Evolutionary conservation across 2,888 invertebrate genomes (phyloP).

Genomic region (Abrostola tripartita): DNA sequence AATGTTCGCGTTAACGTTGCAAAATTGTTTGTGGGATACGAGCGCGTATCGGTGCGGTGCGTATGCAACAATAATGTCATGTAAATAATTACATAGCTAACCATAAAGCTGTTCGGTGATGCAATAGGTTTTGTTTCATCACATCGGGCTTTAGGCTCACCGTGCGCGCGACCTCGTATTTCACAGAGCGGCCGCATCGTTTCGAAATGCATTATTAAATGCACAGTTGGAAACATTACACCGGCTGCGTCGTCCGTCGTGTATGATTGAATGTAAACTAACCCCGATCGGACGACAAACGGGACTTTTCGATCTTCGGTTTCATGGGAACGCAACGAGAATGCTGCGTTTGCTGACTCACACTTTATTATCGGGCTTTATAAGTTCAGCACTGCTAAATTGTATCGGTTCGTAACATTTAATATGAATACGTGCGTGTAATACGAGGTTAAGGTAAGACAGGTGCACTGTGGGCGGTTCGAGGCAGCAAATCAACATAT

Average conservation of each 20-base stretch:
- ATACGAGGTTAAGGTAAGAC: conserved; percentile 70
- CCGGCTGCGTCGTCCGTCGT: conserved; percentile 62
- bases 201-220: conserved; percentile 87
- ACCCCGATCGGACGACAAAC: conserved; percentile 61
- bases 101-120: conserved; percentile 82
- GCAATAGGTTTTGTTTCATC: conserved; percentile 86
- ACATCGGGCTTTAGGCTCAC: conserved; percentile 82
- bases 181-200: conserved; percentile 85
- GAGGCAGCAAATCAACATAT: conserved; percentile 67
- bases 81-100: conserved; percentile 83
- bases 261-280: conserved; percentile 77
- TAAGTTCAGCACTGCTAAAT: conserved; percentile 8
- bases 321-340: conserved; percentile 63
- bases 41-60: conserved; percentile 59
- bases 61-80: conserved; percentile 80
- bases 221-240: conserved; percentile 82
- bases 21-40: conserved; percentile 61
- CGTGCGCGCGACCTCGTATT: conserved; percentile 83
- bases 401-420: conserved; percentile 20
- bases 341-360: conserved; percentile 33
- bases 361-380: background rate
- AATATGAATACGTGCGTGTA: conserved; percentile 45
- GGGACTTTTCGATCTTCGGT: conserved; percentile 56
- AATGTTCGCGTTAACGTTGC: conserved; percentile 64
- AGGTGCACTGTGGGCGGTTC: conserved; percentile 73